Base-by-base conservation (phyloP, 2,113 vertebrate genomes). In the Anseranas semipalmata region DNA sequence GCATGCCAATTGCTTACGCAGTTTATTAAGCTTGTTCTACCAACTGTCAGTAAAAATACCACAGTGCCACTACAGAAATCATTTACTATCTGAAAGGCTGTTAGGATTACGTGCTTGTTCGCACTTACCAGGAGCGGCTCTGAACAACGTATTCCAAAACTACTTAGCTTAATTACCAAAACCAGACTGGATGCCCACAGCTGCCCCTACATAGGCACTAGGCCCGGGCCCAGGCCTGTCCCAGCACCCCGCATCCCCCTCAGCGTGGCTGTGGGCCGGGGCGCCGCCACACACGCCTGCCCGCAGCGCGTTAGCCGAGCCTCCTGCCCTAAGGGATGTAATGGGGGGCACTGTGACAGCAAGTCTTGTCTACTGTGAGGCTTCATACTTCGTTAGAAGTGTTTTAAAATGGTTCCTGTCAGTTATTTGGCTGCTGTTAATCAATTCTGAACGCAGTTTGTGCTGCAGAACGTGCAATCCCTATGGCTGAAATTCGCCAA, bases 21-120 rank as follows among this genome's bases (percentile, higher is more conserved):
- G 39, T 73, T 95, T 85, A 67, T 84, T 87, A 95, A 95, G 81
- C 80, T 77, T 30, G 79, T 95, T 81, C 86, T 70, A 80, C 55
- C 80, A 93, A 84, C 62, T 74, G 83, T 33, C 62, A 68, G 90
- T 82, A 75, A 83, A 91, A 96, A 86, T 33, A 59, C 45, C 80
- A 85, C 15, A 15, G 5, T 63, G 72, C 82, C 92, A 48, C 67
- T 71, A 82, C 63, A n/a, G 56, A 77, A 85, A 79, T 55, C 4
- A 32, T 73, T 95, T 11, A 68, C 59, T 46, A 22, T 18, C 53
- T 53, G 45, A 66, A 87, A 79, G 65, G 20, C 65, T 33, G 74
- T 10, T 45, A 53, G 48, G 66, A 87, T 76, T 68, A 68, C 45
- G 62, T 76, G 50, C 52, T 82, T 72, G 63, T 13, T 85, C 24